phyloP scores from a whole-genome alignment of 2,113 vertebrate genomes.

The Puffinus mauretanicus region DNA sequence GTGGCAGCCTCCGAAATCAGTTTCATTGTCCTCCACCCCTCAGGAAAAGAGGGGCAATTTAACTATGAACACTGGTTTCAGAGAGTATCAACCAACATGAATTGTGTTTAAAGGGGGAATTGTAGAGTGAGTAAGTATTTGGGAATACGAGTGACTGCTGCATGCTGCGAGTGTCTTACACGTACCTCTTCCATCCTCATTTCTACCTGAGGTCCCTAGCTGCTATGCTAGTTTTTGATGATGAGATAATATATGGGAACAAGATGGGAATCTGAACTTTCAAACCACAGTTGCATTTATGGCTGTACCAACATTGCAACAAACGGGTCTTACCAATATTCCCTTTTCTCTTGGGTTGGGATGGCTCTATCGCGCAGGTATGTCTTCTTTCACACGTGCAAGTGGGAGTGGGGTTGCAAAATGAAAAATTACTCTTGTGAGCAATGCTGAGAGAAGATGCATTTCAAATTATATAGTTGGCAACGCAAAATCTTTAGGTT shows the following conservation, averaged over 20 bases:
- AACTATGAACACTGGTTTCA: neutral
- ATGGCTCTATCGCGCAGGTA: neutral
- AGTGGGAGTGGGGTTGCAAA: neutral
- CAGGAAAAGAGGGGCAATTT: neutral
- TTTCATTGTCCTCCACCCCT: neutral
- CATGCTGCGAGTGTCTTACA: neutral
- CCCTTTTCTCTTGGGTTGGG: neutral
- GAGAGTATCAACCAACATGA: neutral
- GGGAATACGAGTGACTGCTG: neutral
- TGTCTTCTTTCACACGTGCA: neutral
- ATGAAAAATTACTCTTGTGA: neutral
- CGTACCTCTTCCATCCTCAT: neutral
- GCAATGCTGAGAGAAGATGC: neutral
- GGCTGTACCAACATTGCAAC: neutral
- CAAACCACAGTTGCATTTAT: neutral
- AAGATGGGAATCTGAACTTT: neutral
- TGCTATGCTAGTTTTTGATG: neutral
- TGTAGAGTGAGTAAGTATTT: neutral
- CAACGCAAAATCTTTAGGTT: neutral
- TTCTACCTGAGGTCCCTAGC: neutral
- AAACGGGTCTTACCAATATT: rapidly evolving
- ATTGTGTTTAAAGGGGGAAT: neutral
- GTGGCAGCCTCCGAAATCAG: neutral
- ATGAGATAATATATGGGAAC: neutral
- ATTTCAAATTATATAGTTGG: neutral